Evolutionary conservation across 2,888 invertebrate genomes (phyloP).

Genomic region (Vannuccia rotundouncinata): DNA sequence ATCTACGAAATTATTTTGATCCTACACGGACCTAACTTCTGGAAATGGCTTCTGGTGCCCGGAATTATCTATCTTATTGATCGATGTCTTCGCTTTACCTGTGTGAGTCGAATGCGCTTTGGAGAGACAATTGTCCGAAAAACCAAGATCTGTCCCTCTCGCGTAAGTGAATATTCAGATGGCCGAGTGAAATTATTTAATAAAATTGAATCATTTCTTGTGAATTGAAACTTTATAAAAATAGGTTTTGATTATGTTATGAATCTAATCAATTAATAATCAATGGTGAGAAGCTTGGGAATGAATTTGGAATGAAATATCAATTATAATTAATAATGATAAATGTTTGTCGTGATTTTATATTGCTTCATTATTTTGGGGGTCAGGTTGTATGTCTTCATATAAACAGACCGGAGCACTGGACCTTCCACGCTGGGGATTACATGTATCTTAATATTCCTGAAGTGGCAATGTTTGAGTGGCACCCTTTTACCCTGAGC

Average conservation of each 20-base stretch:
- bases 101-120: neutral
- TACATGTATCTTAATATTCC: slow-evolving; percentile 88
- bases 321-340: too few relatives aligned
- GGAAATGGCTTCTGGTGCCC: slow-evolving; percentile 85
- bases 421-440: slow-evolving; percentile 80
- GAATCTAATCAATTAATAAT: too few relatives aligned
- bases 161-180: neutral
- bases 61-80: slow-evolving; percentile 73
- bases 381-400: neutral
- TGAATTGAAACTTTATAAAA: too few relatives aligned
- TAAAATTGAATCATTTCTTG: too few relatives aligned
- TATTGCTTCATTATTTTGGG: too few relatives aligned
- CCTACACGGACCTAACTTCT: slow-evolving; percentile 82
- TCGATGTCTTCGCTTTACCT: neutral
- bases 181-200: neutral
- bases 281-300: too few relatives aligned
- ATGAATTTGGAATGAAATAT: too few relatives aligned
- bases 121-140: neutral
- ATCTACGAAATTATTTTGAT: slow-evolving; percentile 62
- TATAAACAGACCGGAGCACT: neutral
- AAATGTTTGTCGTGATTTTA: too few relatives aligned
- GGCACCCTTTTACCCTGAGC: slow-evolving; percentile 94
- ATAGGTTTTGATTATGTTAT: too few relatives aligned
- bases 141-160: neutral
- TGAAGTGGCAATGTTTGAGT: slow-evolving; percentile 80